Conservation (phyloP, 37 sponge, comb jelly and placozoan genomes). For the Corticium candelabrum region DNA sequence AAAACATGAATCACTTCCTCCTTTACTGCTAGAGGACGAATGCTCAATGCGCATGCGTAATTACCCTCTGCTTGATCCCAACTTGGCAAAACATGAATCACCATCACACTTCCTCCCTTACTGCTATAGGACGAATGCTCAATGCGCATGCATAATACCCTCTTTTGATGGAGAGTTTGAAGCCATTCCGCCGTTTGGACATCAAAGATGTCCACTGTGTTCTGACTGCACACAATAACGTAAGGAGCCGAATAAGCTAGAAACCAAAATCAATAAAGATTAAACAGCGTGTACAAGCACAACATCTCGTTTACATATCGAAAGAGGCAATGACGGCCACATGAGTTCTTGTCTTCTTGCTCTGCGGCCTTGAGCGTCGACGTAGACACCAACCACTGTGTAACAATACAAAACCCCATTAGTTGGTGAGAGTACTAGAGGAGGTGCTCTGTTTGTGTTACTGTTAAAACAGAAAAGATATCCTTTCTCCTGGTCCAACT, state of each 20-base stretch:
- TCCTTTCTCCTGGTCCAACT: conserved; percentile 80
- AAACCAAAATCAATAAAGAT: background rate
- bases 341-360: conserved; percentile 80
- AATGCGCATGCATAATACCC: no score
- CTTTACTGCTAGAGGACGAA: no score
- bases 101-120: no score
- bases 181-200: conserved; percentile 63
- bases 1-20: no score
- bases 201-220: conserved; percentile 80
- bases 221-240: conserved; percentile 81
- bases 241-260: conserved; percentile 65
- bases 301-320: conserved; percentile 47
- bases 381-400: conserved; percentile 84
- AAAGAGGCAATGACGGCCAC: conserved; percentile 77
- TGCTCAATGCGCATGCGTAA: no score
- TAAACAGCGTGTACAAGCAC: background rate
- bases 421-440: no score
- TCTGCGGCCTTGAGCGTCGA: conserved; percentile 58
- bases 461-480: conserved; percentile 94
- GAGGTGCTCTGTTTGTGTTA: conserved; percentile 16
- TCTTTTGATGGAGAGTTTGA: conserved; percentile 71
- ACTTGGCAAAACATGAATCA: no score
- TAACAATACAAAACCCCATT: background rate
- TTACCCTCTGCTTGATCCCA: no score
- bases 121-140: no score